These are phyloP conservation scores for Silvanus unidentatus DNA, from an alignment of 2,888 invertebrate genomes.

Conservation along the genomic window DNA sequence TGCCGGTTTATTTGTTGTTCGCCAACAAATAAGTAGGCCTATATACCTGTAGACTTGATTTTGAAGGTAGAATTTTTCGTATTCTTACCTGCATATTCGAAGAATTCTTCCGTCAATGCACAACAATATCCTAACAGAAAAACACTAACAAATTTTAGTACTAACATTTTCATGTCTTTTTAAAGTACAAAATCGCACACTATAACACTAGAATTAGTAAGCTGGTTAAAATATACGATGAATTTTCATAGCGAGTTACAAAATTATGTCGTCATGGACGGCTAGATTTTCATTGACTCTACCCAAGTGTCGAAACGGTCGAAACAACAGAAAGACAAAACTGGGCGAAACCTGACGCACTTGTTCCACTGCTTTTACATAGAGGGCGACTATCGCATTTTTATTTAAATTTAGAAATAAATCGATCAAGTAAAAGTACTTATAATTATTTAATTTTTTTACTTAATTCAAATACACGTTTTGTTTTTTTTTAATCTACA, in stretches of 20 bases:
- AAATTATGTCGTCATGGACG: constrained; percentile 21
- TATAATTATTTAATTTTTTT: too few species aligned
- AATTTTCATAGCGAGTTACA: constrained; percentile 19
- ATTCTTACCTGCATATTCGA: constrained; percentile 28
- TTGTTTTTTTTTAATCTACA: too few species aligned
- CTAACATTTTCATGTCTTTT: constrained; percentile 25
- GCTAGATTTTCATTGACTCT: constrained; percentile 21
- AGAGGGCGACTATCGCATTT: too few species aligned
- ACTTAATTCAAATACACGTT: too few species aligned
- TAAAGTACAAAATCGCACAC: constrained; percentile 18
- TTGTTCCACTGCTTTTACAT: too few species aligned
- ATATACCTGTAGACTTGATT: too few species aligned
- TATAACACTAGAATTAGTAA: constrained; percentile 16
- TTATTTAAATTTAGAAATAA: too few species aligned
- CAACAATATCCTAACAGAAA: constrained; percentile 25
- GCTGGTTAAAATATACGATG: background rate
- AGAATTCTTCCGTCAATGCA: constrained; percentile 13
- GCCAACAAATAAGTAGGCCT: too few species aligned
- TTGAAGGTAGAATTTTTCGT: too few species aligned
- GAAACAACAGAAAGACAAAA: background rate
- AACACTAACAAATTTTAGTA: constrained; percentile 23
- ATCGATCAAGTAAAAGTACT: too few species aligned
- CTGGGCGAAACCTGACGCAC: too few species aligned
- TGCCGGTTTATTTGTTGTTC: too few species aligned
- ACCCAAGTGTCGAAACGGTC: background rate